Evolutionary conservation across 1,140 invertebrate species (phyloP), one percentile per base, ranked within the genome.

Genomic region (Aporrectodea caliginosa): DNA sequence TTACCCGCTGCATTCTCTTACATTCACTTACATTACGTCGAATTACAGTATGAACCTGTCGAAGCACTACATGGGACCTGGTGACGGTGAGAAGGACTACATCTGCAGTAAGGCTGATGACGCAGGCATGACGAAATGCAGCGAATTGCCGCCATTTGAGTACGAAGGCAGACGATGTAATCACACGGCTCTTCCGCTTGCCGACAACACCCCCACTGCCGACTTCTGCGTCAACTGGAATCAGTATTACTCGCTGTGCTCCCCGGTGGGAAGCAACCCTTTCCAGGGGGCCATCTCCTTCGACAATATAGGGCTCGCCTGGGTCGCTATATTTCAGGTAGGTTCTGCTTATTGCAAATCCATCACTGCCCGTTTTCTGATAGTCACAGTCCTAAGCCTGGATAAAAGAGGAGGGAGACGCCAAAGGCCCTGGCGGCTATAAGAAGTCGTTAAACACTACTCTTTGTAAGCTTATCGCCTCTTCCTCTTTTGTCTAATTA

Each of bases 311-410:
- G 98, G 97, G 72, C 92, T 99, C 82, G 98, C 98, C 43, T 99
- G 98, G 98, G 97, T 99, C 76, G 97, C 98, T 79, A 99, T 99
- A 89, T 99, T 99, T 90, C 92, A 99, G 89, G 98, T 99, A 90
- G 94, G n/a, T n/a, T n/a, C n/a, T n/a, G n/a, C n/a, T n/a, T n/a
- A n/a, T n/a, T n/a, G 92, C 91, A 69, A n/a, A n/a, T n/a, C n/a
- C n/a, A n/a, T n/a, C n/a, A n/a, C 81, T 70, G 30, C 12, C 35
- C 1, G n/a, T n/a, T n/a, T n/a, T n/a, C n/a, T n/a, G n/a, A n/a
- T n/a, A n/a, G n/a, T n/a, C n/a, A n/a, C n/a, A n/a, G n/a, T n/a
- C n/a, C n/a, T n/a, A n/a, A n/a, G n/a, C n/a, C n/a, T n/a, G n/a
- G n/a, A n/a, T n/a, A n/a, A n/a, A 75, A 14, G 14, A 16, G 1